phyloP scores from a whole-genome alignment of 1,140 invertebrate genomes.

The Drosophila melanogaster region DNA sequence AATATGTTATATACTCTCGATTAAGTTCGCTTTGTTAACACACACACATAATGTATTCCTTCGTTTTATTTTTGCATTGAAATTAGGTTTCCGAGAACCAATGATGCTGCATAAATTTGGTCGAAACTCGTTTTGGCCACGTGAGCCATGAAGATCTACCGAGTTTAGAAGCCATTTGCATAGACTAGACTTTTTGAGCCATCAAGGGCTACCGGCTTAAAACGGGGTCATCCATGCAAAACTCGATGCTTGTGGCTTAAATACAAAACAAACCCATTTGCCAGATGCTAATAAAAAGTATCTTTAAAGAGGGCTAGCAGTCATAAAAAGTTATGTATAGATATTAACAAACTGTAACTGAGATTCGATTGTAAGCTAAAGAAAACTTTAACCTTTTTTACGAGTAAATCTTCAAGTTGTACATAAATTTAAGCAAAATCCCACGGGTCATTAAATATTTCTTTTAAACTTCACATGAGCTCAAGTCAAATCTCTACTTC shows the following conservation, averaged over 20 bases:
- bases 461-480: too few species aligned
- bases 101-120: conserved; percentile 23
- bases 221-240: conserved; percentile 24
- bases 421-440: too few species aligned
- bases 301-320: too few species aligned
- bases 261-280: neutral
- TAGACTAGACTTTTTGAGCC: conserved; percentile 27
- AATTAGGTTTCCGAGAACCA: conserved; percentile 12
- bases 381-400: too few species aligned
- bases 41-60: neutral
- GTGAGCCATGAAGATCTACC: conserved; percentile 7
- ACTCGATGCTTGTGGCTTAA: neutral
- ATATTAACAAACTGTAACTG: too few species aligned
- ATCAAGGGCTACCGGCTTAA: conserved; percentile 4
- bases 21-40: conserved; percentile 6
- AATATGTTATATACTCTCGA: neutral
- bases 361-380: too few species aligned
- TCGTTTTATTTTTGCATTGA: neutral
- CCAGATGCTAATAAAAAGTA: too few species aligned
- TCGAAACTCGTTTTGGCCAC: conserved; percentile 29
- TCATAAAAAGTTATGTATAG: too few species aligned
- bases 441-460: too few species aligned
- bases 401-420: too few species aligned
- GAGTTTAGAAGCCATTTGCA: conserved; percentile 8
- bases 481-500: neutral